Percentiles rank a stretch among this genome's conserved stretches.
phyloP scores from a whole-genome alignment of 2,888 invertebrate genomes.

The Oscheius myriophilus region DNA sequence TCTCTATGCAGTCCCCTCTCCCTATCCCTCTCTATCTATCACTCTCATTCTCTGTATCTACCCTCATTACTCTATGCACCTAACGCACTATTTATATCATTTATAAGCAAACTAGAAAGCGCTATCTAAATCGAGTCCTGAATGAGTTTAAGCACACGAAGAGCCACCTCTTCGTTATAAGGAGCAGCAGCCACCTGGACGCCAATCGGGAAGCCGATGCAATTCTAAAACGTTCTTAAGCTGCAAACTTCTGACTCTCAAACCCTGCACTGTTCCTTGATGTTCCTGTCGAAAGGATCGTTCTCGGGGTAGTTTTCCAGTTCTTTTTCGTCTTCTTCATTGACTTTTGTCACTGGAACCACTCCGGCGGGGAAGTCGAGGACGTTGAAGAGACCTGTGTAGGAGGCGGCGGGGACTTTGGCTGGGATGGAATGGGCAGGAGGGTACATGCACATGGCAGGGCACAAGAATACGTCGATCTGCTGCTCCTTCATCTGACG shows the following conservation, averaged over 20 bases:
- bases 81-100: no score
- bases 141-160: conserved; percentile 44
- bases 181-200: conserved; percentile 65
- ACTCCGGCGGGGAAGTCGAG: conserved; percentile 71
- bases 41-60: no score
- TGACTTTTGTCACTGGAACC: conserved; percentile 69
- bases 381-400: conserved; percentile 70
- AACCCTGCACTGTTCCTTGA: conserved; percentile 48
- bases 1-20: no score
- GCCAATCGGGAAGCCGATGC: conserved; percentile 58
- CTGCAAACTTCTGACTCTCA: neutral
- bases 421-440: conserved; percentile 55
- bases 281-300: conserved; percentile 55
- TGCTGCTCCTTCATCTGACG: conserved; percentile 44
- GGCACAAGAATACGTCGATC: conserved; percentile 55
- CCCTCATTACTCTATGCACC: no score
- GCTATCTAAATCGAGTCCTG: conserved; percentile 6
- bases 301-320: conserved; percentile 54
- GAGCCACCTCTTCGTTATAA: conserved; percentile 57
- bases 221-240: neutral
- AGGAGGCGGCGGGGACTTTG: conserved; percentile 60
- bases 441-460: conserved; percentile 45
- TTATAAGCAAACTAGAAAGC: no score
- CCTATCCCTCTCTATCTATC: no score
- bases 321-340: conserved; percentile 49